phyloP scores from a whole-genome alignment of 2,888 invertebrate genomes.

The Carcina quercana region DNA sequence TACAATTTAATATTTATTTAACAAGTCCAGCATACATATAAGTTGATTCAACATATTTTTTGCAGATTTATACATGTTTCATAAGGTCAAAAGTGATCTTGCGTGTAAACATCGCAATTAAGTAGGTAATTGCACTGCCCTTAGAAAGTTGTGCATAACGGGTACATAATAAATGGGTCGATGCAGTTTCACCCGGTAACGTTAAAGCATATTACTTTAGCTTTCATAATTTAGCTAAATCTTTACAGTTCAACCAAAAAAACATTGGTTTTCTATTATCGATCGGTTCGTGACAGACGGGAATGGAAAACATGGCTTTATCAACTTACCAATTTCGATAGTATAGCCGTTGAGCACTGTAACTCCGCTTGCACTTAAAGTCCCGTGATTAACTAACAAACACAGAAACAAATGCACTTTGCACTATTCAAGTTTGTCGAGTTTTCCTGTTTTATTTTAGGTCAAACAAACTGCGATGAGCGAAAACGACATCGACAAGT shows the following conservation, averaged over 20 bases:
- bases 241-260: constrained; percentile 25
- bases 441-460: constrained; percentile 27
- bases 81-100: no score
- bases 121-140: constrained; percentile 2
- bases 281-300: constrained; percentile 46
- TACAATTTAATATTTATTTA: no score
- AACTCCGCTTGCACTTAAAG: constrained; percentile 7
- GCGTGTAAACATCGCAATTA: no score
- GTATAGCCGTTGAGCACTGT: not conserved
- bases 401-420: constrained; percentile 17
- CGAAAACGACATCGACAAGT: constrained; percentile 26
- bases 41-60: no score
- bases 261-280: constrained; percentile 51
- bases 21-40: no score
- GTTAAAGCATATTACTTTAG: constrained; percentile 7
- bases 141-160: constrained; percentile 26
- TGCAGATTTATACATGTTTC: no score
- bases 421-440: constrained; percentile 13
- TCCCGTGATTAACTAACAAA: constrained; percentile 3
- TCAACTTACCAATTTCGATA: constrained; percentile 6
- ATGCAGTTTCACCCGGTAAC: constrained; percentile 5
- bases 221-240: constrained; percentile 17
- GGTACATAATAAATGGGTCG: constrained; percentile 27
- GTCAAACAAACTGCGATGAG: constrained; percentile 22
- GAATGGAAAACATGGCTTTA: constrained; percentile 16